Conservation (phyloP, 2,113 vertebrate genomes). For the Amphilophus citrinellus region DNA sequence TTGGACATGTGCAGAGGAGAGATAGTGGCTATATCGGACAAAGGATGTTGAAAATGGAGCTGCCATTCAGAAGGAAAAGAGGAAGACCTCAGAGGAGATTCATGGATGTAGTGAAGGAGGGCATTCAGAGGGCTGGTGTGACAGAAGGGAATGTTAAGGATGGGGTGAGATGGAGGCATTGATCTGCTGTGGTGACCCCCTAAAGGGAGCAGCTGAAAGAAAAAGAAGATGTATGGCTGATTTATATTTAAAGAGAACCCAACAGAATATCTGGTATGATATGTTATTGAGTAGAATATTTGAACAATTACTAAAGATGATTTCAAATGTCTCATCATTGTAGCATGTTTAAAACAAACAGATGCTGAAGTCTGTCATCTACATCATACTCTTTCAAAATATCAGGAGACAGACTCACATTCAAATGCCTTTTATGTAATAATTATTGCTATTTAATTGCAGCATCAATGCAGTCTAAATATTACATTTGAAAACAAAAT, state of each 20-base stretch:
- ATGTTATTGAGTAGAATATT: background rate
- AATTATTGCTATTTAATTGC: constrained; percentile 22
- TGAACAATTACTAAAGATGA: background rate
- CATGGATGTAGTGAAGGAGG: no score
- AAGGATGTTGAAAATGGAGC: no score
- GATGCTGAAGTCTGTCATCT: constrained; percentile 4
- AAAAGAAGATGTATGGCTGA: background rate
- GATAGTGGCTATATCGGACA: no score
- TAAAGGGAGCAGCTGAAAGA: no score
- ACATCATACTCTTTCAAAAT: background rate
- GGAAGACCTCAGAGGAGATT: no score
- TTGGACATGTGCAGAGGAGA: no score
- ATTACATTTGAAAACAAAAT: background rate
- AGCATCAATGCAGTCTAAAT: constrained; percentile 3
- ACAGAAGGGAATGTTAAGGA: no score
- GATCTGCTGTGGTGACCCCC: no score
- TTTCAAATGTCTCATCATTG: background rate
- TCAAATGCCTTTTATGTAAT: background rate
- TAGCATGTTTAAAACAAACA: background rate
- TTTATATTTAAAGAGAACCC: background rate
- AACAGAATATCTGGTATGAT: background rate
- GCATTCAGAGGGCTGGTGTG: no score
- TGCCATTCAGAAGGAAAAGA: no score
- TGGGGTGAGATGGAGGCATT: no score
- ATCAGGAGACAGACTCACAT: background rate